Conservation (phyloP, 2,113 vertebrate species). For the Larimichthys polyactis region DNA sequence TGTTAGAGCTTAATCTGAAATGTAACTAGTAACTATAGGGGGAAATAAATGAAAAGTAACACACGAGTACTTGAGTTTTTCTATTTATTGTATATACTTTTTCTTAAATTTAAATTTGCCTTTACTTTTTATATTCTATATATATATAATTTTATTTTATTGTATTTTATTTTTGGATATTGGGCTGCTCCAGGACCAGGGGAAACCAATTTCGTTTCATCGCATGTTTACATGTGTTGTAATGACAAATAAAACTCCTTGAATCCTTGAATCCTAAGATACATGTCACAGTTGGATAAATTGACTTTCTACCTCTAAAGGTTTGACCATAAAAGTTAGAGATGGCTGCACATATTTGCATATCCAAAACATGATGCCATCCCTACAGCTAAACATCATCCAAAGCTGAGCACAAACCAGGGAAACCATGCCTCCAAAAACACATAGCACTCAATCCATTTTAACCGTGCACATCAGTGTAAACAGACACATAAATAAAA, state of each 20-base stretch:
- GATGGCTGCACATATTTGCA: background rate
- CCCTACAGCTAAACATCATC: background rate
- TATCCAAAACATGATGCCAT: too few species aligned
- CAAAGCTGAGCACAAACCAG: background rate
- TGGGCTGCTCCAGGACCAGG: too few species aligned
- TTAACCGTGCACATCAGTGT: background rate
- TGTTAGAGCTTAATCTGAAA: background rate
- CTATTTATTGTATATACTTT: too few species aligned
- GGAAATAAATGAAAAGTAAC: background rate
- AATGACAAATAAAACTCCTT: too few species aligned
- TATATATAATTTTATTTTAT: too few species aligned
- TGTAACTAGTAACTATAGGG: too few species aligned
- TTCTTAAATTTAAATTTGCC: too few species aligned
- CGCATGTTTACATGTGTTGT: too few species aligned
- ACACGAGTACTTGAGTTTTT: background rate
- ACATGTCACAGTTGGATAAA: background rate
- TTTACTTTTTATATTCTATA: too few species aligned
- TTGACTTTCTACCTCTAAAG: background rate
- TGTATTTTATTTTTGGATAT: too few species aligned
- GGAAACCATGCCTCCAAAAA: conserved; percentile 6
- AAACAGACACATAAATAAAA: background rate
- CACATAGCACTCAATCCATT: background rate
- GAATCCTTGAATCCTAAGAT: too few species aligned
- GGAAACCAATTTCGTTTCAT: too few species aligned
- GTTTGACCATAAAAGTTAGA: background rate